These are phyloP conservation scores for Panzeria rudis DNA, from an alignment of 2,888 invertebrate genomes.

Conservation along the genomic window DNA sequence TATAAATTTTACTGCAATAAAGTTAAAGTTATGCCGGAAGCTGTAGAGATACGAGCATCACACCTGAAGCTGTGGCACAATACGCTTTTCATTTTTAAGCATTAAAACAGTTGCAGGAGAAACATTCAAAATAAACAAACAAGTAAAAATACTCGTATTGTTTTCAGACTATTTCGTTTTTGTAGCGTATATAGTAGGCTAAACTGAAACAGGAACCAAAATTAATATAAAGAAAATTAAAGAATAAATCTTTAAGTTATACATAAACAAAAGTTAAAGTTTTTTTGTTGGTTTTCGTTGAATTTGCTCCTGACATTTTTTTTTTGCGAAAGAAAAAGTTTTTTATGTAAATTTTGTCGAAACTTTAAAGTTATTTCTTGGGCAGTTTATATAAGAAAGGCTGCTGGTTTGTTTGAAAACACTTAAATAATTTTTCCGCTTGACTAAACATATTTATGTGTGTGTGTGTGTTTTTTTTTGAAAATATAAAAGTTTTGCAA, in stretches of 20 bases:
- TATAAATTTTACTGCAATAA: no score
- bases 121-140: neutral
- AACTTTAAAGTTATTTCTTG: constrained; percentile 1
- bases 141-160: neutral
- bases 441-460: neutral
- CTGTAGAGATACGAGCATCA: neutral
- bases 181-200: neutral
- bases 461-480: neutral
- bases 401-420: neutral
- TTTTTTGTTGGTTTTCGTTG: no score
- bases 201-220: neutral
- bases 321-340: neutral
- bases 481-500: constrained; percentile 13
- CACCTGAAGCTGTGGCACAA: no score
- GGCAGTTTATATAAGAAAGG: neutral
- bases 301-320: neutral
- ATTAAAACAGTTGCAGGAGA: neutral
- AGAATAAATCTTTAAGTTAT: neutral
- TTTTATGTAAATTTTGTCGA: neutral
- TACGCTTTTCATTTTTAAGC: neutral
- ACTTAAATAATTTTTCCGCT: neutral
- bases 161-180: neutral
- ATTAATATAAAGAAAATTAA: neutral
- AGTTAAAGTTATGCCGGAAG: no score
- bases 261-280: neutral